A percentile compares a stretch with the other conserved stretches of the same genome.
phyloP scores from a whole-genome alignment of 2,888 invertebrate species.

The Chesias legatella region DNA sequence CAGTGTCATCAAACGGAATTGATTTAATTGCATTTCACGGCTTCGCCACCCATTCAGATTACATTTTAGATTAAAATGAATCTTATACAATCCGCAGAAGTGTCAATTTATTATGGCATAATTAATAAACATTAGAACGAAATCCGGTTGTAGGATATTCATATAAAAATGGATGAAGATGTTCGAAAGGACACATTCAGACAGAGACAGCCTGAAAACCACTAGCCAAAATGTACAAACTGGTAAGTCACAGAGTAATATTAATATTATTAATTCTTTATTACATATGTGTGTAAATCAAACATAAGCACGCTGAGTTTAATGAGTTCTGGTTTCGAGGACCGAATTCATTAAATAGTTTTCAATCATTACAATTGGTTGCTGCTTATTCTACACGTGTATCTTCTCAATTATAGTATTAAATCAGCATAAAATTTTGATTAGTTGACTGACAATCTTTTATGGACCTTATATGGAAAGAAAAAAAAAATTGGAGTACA shows the following conservation, averaged over 20 bases:
- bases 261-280: not conserved
- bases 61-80: conserved; percentile 24
- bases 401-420: too few relatives aligned
- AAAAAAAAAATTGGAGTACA: too few relatives aligned
- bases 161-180: conserved; percentile 33
- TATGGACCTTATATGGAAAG: too few relatives aligned
- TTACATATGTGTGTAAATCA: not conserved
- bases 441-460: too few relatives aligned
- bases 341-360: too few relatives aligned
- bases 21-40: conserved; percentile 35
- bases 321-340: too few relatives aligned
- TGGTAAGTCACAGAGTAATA: conserved; percentile 27
- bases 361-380: too few relatives aligned
- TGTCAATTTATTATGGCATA: conserved; percentile 24
- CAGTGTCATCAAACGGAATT: conserved; percentile 29
- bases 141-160: conserved; percentile 31
- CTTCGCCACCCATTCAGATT: conserved; percentile 17
- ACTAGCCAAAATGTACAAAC: conserved; percentile 33
- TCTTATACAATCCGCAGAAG: conserved; percentile 29
- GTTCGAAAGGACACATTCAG: conserved; percentile 31
- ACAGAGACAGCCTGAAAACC: conserved; percentile 30
- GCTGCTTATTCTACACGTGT: too few relatives aligned
- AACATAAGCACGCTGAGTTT: too few relatives aligned
- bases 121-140: conserved; percentile 19
- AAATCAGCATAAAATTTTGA: too few relatives aligned